Evolutionary conservation across 2,113 vertebrate genomes (phyloP), one percentile per base, ranked within the genome.

Genomic region (Dromaius novaehollandiae): DNA sequence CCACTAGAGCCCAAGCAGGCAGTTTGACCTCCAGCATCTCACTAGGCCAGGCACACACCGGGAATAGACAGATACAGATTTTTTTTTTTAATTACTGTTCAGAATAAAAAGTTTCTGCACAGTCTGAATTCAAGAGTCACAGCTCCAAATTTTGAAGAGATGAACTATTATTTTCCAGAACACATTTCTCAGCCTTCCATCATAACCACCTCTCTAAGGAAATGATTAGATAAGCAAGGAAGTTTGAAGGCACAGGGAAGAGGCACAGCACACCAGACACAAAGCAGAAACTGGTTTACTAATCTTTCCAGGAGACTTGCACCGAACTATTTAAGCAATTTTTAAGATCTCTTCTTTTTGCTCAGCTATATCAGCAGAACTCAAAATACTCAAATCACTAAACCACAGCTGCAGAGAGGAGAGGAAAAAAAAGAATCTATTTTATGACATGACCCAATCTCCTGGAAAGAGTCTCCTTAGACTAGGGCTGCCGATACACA

Each of bases 131-230:
- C 71, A 32, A 42, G 89, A 87, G n/a, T 15, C 13, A 18, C 11
- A 82, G n/a, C 82, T 82, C 53, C 21, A 25, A 11, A 0, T 6
- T 34, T 9, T 11, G 25, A 70, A 66, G 9, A 46, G 78, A 82
- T 36, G 51, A 79, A 13, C 30, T 48, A 2, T 8, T 58, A 7
- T 48, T 40, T 74, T 75, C 79, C 55, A 38, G 34, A 80, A 48
- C 0, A 0, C 2, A 17, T 17, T 64, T 61, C 53, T 63, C 76
- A 4, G n/a, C 51, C 46, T 93, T 58, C 50, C n/a, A 11, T 0
- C 64, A 84, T 21, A 48, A 9, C 2, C 53, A 84, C 46, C 77
- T 53, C 46, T 34, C 56, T 15, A 48, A 64, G 48, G 66, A 63
- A 46, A 82, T 0, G 2, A 40, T 0, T 2, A 32, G 55, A 65